Percentiles rank a stretch among this genome's conserved stretches.
Evolutionary conservation across 2,113 vertebrate genomes (phyloP).

Genomic region (Corvus moneduloides): DNA sequence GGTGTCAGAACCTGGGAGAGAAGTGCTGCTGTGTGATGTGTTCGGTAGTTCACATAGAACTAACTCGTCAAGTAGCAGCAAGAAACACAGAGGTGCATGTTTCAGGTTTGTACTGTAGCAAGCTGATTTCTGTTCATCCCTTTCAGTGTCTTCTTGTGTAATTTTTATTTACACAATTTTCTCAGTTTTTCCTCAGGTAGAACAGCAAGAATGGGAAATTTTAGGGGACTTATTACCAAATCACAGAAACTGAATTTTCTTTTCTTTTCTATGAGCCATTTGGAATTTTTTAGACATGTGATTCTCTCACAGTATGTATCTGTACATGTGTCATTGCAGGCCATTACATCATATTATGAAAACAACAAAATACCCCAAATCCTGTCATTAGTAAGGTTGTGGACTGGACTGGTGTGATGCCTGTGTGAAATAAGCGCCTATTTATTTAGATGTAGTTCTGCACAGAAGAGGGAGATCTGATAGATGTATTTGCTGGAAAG

Average conservation of each 20-base stretch:
- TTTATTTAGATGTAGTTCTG: conserved; percentile 11
- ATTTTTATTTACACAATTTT: neutral
- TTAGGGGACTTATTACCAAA: neutral
- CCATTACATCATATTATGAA: neutral
- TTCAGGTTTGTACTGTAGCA: neutral
- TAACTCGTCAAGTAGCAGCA: neutral
- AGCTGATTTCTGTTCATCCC: neutral
- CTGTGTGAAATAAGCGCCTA: neutral
- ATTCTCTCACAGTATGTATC: neutral
- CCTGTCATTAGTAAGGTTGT: neutral
- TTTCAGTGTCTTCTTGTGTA: neutral
- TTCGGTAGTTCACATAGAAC: neutral
- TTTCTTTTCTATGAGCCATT: neutral
- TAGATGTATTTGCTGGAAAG: conserved; percentile 14
- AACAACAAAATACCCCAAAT: neutral
- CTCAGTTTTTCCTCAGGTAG: neutral
- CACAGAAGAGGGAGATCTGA: neutral
- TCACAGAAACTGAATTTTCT: neutral
- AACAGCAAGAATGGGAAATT: neutral
- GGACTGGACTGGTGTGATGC: neutral
- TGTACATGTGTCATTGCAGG: neutral
- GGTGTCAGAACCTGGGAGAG: neutral
- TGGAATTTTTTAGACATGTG: neutral
- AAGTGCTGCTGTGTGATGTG: neutral
- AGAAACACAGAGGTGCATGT: neutral